These are phyloP conservation scores for Ceratothoa steindachneri DNA, from an alignment of 2,888 invertebrate genomes.

Conservation along the genomic window DNA sequence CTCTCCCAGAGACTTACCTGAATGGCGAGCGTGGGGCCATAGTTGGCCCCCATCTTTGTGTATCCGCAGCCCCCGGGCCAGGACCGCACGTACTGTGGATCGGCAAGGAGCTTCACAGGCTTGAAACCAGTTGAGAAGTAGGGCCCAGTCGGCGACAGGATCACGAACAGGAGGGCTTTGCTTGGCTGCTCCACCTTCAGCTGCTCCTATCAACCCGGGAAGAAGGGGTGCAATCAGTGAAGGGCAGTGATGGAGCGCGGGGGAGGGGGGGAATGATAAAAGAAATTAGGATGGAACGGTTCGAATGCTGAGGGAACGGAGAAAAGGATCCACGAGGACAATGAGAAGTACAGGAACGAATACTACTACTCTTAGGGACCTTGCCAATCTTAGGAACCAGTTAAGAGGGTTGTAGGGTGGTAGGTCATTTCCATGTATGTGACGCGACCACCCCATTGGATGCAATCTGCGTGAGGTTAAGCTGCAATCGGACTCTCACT, in stretches of 20 bases:
- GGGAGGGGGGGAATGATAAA: not conserved
- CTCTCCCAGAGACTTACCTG: conserved; percentile 57
- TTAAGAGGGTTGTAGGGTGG: no score
- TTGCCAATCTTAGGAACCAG: no score
- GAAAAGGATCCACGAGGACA: no score
- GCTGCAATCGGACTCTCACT: no score
- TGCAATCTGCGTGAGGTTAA: no score
- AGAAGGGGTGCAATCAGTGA: not conserved
- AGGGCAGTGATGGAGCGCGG: not conserved
- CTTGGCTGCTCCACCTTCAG: conserved; percentile 84
- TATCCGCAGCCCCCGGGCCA: conserved; percentile 91
- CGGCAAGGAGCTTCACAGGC: conserved; percentile 83
- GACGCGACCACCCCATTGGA: no score
- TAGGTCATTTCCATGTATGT: no score
- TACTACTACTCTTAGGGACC: no score
- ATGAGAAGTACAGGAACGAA: no score
- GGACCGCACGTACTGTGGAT: conserved; percentile 70
- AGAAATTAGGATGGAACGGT: not conserved
- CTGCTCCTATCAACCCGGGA: conserved; percentile 64
- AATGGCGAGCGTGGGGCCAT: conserved; percentile 77
- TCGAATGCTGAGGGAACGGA: no score
- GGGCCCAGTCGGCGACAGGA: conserved; percentile 86
- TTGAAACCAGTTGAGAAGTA: conserved; percentile 73
- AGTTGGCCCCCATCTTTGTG: conserved; percentile 92
- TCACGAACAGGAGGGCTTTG: conserved; percentile 83